Evolutionary conservation across 2,888 invertebrate genomes (phyloP).

Genomic region (Bruchidius siliquastri): DNA sequence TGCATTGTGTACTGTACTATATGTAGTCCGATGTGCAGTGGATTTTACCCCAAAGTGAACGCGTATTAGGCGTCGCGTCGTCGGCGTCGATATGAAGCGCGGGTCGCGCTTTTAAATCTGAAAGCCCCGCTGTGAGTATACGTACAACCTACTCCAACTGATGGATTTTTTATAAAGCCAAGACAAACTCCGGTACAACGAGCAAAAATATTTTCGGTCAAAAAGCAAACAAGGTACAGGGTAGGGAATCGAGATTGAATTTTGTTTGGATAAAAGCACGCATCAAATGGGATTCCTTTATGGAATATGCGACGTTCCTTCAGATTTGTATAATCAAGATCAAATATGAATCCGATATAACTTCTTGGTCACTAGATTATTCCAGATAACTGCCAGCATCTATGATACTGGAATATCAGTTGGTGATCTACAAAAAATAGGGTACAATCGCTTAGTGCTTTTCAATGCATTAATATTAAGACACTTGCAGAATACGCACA

Average conservation of each 20-base stretch:
- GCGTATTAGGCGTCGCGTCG: conserved; percentile 5
- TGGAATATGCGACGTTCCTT: not conserved
- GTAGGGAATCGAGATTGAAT: not conserved
- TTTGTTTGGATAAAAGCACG: not conserved
- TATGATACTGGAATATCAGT: too few species aligned
- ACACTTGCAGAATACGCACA: too few species aligned
- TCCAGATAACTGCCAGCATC: too few species aligned
- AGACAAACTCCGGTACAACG: not conserved
- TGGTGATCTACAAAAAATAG: too few species aligned
- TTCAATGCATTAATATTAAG: too few species aligned
- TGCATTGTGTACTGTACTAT: conserved; percentile 12
- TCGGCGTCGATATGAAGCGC: not conserved
- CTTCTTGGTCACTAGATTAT: too few species aligned
- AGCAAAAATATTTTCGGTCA: not conserved
- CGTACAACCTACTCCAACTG: not conserved
- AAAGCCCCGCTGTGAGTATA: conserved; percentile 10
- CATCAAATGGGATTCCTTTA: not conserved
- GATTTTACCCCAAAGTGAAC: conserved; percentile 13
- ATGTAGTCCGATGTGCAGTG: conserved; percentile 11
- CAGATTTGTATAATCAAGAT: not conserved
- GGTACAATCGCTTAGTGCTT: too few species aligned
- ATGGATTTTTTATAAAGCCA: not conserved
- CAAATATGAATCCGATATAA: too few species aligned
- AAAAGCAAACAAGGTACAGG: not conserved
- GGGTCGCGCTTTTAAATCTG: conserved; percentile 10